phyloP scores from a whole-genome alignment of 2,888 invertebrate genomes.

The Nomada fucata region DNA sequence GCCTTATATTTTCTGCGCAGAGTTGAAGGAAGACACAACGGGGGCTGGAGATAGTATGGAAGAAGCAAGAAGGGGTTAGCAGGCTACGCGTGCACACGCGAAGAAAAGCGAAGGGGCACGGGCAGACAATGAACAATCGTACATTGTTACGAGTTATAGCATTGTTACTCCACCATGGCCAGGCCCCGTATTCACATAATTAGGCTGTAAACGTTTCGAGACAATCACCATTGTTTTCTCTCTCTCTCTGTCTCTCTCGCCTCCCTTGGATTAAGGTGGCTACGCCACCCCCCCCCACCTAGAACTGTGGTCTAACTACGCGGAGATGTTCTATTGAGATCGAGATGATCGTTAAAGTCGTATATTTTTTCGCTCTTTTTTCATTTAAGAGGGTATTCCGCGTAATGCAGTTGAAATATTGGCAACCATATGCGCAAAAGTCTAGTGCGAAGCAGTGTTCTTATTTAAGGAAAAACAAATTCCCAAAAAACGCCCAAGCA shows the following conservation, averaged over 20 bases:
- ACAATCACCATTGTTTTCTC: constrained; percentile 84
- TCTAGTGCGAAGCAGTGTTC: no score
- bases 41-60: constrained; percentile 27
- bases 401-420: no score
- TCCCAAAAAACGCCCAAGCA: no score
- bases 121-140: constrained; percentile 84
- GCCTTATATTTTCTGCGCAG: neutral
- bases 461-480: no score
- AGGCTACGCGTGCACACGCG: constrained; percentile 70
- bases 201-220: constrained; percentile 84
- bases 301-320: constrained; percentile 39
- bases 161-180: constrained; percentile 83
- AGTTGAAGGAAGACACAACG: neutral
- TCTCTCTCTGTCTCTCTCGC: constrained; percentile 62
- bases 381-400: neutral
- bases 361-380: neutral
- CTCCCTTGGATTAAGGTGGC: constrained; percentile 66
- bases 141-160: constrained; percentile 84
- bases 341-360: constrained; percentile 33
- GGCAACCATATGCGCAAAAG: no score
- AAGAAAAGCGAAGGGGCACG: constrained; percentile 72
- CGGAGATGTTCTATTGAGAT: constrained; percentile 29
- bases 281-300: constrained; percentile 33
- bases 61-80: constrained; percentile 60
- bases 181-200: constrained; percentile 84